Conservation (phyloP, 1,140 invertebrate genomes). For the Pseudoatta argentina region DNA sequence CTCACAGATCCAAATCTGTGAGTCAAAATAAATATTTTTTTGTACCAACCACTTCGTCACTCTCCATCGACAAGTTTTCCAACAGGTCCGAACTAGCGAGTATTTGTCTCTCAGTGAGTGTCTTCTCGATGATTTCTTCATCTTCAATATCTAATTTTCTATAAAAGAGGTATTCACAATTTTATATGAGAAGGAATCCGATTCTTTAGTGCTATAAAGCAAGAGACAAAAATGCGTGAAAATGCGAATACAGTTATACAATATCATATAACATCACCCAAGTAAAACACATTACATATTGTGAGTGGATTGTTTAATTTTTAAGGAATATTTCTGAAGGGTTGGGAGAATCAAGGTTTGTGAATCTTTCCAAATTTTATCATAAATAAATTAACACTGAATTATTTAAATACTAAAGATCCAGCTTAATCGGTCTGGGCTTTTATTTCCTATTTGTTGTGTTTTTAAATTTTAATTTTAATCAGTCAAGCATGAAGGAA, state of each 20-base stretch:
- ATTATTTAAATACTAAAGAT: no score
- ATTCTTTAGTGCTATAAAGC: background rate
- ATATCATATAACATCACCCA: background rate
- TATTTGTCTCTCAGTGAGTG: slow-evolving; percentile 88
- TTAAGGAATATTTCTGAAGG: background rate
- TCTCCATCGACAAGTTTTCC: slow-evolving; percentile 88
- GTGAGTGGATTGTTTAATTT: background rate
- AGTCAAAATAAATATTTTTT: slow-evolving; percentile 26
- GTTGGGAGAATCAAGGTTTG: background rate
- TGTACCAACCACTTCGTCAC: slow-evolving; percentile 89
- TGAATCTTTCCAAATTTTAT: background rate
- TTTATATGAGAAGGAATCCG: background rate
- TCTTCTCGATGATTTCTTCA: slow-evolving; percentile 79
- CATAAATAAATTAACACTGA: no score
- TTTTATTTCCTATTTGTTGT: no score
- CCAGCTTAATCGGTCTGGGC: no score
- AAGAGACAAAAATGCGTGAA: background rate
- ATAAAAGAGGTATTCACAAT: background rate
- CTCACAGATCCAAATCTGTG: background rate
- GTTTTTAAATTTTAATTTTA: background rate
- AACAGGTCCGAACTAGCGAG: slow-evolving; percentile 87
- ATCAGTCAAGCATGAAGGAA: background rate
- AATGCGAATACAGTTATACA: background rate
- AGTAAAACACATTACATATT: no score
- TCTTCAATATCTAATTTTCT: slow-evolving; percentile 67